Evolutionary conservation across 1,140 invertebrate species (phyloP), one percentile per base, ranked within the genome.

Genomic region (Drosophila ironensis): DNA sequence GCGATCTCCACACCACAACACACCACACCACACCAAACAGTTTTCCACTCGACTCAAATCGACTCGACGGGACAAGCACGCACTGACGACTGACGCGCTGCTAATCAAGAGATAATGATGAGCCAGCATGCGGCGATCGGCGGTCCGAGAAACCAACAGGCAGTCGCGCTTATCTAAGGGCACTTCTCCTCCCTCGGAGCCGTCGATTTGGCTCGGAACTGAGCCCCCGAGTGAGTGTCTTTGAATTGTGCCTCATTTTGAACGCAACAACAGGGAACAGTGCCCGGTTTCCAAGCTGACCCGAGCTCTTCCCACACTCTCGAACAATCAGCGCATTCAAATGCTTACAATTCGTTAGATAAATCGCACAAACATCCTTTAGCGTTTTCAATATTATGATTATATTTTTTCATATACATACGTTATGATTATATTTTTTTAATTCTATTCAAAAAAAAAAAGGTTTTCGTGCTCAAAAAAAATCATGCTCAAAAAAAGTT

Each of bases 401-500:
- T 25, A 44, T 30, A 17, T 38, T 16, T 25, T 48, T 24, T 22
- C 42, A 44, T 48, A 48, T 30, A 60, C 37, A 35, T 17, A 19
- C 24, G 11, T 33, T 33, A 33, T 12, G 14, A n/a, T 63, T 27
- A n/a, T 8, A 25, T 51, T 33, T 28, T 28, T 42, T 25, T 46
- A 35, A 41, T 11, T 33, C 5, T 33, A 33, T n/a, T 33, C n/a
- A n/a, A n/a, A n/a, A n/a, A n/a, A n/a, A 37, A 48, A 45, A 54
- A 56, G 50, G 27, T 54, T 54, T 54, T 68, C 64, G 63, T 82
- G 77, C 77, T 78, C 53, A 84, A 84, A 84, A 82, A 82, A 84
- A 78, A 47, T 81, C 72, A 68, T 82, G 77, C 76, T 72, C 66
- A 81, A 81, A 81, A 81, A 81, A 81, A 81, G 30, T 27, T 75